Evolutionary conservation across 2,113 vertebrate species (phyloP).

Genomic region (Syngnathus typhle): DNA sequence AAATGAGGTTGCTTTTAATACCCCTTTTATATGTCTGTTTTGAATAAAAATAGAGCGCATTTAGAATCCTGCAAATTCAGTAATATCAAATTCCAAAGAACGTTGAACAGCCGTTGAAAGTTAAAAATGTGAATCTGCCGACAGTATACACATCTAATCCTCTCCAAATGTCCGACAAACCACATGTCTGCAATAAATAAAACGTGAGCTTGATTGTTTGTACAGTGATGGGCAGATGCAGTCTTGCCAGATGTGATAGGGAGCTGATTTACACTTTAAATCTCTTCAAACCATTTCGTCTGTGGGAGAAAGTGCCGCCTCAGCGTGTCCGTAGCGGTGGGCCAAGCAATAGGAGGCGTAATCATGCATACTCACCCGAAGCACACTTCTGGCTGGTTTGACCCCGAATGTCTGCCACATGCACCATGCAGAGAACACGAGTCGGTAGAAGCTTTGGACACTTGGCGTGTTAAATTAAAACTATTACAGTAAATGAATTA

Average conservation of each 20-base stretch:
- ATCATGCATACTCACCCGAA: conserved; percentile 39
- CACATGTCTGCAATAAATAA: conserved; percentile 61
- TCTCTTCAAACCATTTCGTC: conserved; percentile 58
- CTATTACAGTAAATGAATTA: conserved; percentile 17
- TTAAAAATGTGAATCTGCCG: conserved; percentile 21
- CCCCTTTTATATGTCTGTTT: conserved; percentile 6
- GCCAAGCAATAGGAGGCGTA: conserved; percentile 1
- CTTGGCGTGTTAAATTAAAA: conserved; percentile 17
- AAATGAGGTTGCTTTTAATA: conserved; percentile 44
- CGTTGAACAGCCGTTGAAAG: conserved; percentile 40
- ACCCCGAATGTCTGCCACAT: conserved; percentile 45
- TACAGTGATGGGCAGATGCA: conserved; percentile 61
- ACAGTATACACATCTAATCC: conserved; percentile 18
- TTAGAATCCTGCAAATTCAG: conserved; percentile 42
- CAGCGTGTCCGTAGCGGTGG: conserved; percentile 54
- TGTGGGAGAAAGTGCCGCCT: conserved; percentile 52
- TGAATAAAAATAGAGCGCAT: conserved; percentile 43
- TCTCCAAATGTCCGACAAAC: conserved; percentile 48
- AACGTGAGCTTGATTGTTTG: conserved; percentile 39
- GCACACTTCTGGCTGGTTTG: conserved; percentile 33
- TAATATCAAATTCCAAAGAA: conserved; percentile 45
- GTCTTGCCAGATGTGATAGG: conserved; percentile 51
- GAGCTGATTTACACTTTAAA: conserved; percentile 67
- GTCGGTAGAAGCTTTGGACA: conserved; percentile 12
- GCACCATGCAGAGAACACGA: conserved; percentile 17